phyloP scores from a whole-genome alignment of 2,888 invertebrate genomes.

The Cantharis flavilabris region DNA sequence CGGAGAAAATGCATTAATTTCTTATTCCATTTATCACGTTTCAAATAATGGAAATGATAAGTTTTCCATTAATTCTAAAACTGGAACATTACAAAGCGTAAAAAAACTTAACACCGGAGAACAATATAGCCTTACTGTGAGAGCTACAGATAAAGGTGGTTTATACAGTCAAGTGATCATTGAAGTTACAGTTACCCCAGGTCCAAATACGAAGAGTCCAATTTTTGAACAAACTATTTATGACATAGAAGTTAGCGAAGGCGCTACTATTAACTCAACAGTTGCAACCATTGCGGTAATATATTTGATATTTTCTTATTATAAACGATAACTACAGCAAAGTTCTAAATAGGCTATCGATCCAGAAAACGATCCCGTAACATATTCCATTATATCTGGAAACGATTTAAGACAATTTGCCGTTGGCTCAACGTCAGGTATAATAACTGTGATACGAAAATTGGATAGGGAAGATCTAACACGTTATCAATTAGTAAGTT shows the following conservation, averaged over 20 bases:
- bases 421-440: conserved; percentile 85
- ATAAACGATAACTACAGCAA: neutral
- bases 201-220: conserved; percentile 81
- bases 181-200: conserved; percentile 82
- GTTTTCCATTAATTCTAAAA: conserved; percentile 79
- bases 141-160: conserved; percentile 81
- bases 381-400: conserved; percentile 85
- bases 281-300: conserved; percentile 74
- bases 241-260: conserved; percentile 87
- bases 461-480: conserved; percentile 89
- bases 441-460: conserved; percentile 82
- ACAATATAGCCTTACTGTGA: conserved; percentile 85
- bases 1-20: conserved; percentile 80
- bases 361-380: conserved; percentile 85
- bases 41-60: conserved; percentile 88
- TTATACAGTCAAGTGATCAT: conserved; percentile 84
- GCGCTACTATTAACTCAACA: conserved; percentile 85
- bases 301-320: neutral
- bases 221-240: conserved; percentile 81
- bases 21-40: conserved; percentile 86
- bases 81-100: conserved; percentile 76
- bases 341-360: conserved; percentile 70
- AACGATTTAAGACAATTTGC: conserved; percentile 88
- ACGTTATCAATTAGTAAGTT: conserved; percentile 77
- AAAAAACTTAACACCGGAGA: conserved; percentile 84